phyloP scores from a whole-genome alignment of 2,797 vertebrate genomes.

The Hylomyscus alleni region DNA sequence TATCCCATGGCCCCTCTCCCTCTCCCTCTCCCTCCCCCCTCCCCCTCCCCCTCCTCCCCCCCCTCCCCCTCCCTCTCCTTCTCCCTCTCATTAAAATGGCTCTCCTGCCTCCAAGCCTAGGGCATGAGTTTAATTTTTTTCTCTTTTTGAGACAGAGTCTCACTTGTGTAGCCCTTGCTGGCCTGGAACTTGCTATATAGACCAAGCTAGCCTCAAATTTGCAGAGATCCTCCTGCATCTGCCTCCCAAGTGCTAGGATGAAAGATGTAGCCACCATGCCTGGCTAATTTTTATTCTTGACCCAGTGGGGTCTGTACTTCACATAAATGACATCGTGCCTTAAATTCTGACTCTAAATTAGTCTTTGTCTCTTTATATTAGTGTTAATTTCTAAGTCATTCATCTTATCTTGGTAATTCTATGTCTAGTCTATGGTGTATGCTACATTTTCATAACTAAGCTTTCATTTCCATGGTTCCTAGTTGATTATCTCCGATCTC shows the following conservation, averaged over 20 bases:
- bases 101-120: neutral
- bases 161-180: neutral
- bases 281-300: neutral
- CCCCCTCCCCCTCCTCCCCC: no score
- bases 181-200: neutral
- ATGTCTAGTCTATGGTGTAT: neutral
- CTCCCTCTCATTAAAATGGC: neutral
- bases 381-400: neutral
- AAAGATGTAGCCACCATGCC: neutral
- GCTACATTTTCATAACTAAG: conserved; percentile 15
- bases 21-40: no score
- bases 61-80: fast-evolving
- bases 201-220: neutral
- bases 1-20: neutral
- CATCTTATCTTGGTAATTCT: neutral
- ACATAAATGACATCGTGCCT: neutral
- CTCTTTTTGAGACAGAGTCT: neutral
- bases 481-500: conserved; percentile 4
- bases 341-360: neutral
- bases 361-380: neutral
- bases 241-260: neutral
- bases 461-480: conserved; percentile 27
- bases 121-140: neutral
- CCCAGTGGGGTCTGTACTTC: neutral
- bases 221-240: neutral